These are phyloP conservation scores for Porites rus DNA, from an alignment of 92 coral and sea anemone species.

Conservation along the genomic window DNA sequence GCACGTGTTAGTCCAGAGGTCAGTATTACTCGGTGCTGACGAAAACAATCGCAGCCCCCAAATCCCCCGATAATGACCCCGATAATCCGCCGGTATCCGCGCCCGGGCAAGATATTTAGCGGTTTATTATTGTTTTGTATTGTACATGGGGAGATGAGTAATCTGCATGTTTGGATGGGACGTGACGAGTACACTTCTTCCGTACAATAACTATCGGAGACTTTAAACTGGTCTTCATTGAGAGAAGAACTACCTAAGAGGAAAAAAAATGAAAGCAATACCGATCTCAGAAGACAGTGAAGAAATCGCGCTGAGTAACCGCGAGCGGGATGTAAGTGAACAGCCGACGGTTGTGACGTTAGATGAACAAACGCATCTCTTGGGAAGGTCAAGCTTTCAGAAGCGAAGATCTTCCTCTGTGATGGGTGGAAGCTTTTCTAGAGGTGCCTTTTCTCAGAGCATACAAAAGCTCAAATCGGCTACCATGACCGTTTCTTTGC, in stretches of 20 bases:
- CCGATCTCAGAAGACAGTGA: slow-evolving; percentile 15
- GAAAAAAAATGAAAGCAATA: neutral
- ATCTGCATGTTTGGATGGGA: too few relatives aligned
- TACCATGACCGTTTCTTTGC: slow-evolving; percentile 72
- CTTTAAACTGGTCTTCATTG: too few relatives aligned
- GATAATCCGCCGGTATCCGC: too few relatives aligned
- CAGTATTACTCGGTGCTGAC: too few relatives aligned
- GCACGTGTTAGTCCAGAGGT: too few relatives aligned
- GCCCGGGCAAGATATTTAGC: too few relatives aligned
- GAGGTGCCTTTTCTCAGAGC: slow-evolving; percentile 64
- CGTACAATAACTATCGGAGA: too few relatives aligned
- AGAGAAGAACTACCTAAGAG: neutral
- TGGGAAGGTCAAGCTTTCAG: neutral
- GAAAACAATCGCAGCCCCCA: too few relatives aligned
- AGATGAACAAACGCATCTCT: slow-evolving; percentile 42
- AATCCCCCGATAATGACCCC: too few relatives aligned
- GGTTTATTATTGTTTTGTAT: too few relatives aligned
- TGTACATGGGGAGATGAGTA: too few relatives aligned
- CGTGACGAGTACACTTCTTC: too few relatives aligned
- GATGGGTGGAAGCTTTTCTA: neutral
- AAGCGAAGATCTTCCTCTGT: neutral
- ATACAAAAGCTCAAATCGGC: slow-evolving; percentile 59
- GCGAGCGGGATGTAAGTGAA: neutral
- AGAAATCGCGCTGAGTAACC: slow-evolving; percentile 23
- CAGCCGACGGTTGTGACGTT: slow-evolving; percentile 21